Base-by-base conservation (phyloP, 2,113 vertebrate genomes). In the Burhinus oedicnemus region DNA sequence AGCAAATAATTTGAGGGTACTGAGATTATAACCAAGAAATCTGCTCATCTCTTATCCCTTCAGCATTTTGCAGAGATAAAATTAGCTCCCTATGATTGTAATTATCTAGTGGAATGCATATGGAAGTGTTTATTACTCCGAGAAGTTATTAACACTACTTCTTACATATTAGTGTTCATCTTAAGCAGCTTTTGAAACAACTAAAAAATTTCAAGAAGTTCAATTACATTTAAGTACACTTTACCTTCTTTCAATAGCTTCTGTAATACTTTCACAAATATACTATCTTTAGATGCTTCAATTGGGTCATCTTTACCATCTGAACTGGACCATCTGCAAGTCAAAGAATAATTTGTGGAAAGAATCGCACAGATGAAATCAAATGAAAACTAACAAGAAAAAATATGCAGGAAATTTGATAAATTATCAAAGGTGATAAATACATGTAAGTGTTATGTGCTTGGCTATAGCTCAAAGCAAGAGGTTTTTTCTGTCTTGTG, bases 251-350 rank as follows among this genome's bases (percentile, higher is more conserved):
- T 99, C 74, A 99, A 94, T 78, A 99, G 98, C 51, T 99, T 99
- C 75, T 99, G 98, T 78, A 99, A 95, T 95, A 99, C 99, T 98
- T 99, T 99, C 92, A 99, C 98, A 96, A 99, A 99, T 97, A 99
- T 98, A 66, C 99, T 99, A 88, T 99, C 99, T 94, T 99, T 99
- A 82, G 99, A 99, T 23, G 98, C 99, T 97, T 99, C 99, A 86
- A 99, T 98, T 34, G 99, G 99, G 97, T 99, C 99, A 70, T 99
- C 99, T 80, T 95, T 99, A 21, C 98, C 98, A 75, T 99, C 99
- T 9, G 98, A 98, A 68, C 97, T 97, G 23, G 98, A 98, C 99
- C 99, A 99, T 42, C 99, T 99, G 86, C 61, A 98, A 98, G 72
- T 57, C 36, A 93, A 89, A 94, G 58, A 70, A 90, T 15, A 90